Percentiles rank a stretch among this genome's conserved stretches.
Conservation (phyloP, 2,888 invertebrate species). For the Mythimna loreyi region DNA sequence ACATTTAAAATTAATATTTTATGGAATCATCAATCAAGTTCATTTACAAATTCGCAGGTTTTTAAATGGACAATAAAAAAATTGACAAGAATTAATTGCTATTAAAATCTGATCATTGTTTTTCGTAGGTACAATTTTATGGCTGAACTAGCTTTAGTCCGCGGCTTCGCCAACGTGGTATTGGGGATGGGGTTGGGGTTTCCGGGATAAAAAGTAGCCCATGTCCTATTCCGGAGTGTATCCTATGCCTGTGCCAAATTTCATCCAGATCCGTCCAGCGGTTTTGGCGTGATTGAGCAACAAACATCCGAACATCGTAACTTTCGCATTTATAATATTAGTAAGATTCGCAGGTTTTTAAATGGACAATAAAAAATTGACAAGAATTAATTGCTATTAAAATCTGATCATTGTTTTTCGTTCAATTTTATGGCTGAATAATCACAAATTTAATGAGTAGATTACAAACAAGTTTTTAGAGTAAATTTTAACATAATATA, state of each 20-base stretch:
- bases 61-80: not conserved
- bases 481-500: not conserved
- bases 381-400: constrained; percentile 4
- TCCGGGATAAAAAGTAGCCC: too few species aligned
- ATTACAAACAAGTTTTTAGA: not conserved
- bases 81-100: constrained; percentile 1
- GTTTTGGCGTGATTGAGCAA: too few species aligned
- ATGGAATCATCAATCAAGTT: not conserved
- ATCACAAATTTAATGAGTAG: not conserved
- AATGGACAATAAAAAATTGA: not conserved
- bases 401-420: not conserved
- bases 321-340: too few species aligned
- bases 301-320: too few species aligned
- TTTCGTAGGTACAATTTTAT: not conserved
- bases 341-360: not conserved
- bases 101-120: not conserved
- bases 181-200: too few species aligned
- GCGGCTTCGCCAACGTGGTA: too few species aligned
- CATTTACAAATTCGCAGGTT: not conserved
- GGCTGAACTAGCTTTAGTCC: too few species aligned
- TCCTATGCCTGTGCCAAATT: too few species aligned
- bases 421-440: not conserved
- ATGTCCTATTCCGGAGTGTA: too few species aligned
- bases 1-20: not conserved
- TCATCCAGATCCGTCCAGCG: too few species aligned